Base-by-base conservation (phyloP, 2,113 vertebrate species). In the Aplodontia rufa region DNA sequence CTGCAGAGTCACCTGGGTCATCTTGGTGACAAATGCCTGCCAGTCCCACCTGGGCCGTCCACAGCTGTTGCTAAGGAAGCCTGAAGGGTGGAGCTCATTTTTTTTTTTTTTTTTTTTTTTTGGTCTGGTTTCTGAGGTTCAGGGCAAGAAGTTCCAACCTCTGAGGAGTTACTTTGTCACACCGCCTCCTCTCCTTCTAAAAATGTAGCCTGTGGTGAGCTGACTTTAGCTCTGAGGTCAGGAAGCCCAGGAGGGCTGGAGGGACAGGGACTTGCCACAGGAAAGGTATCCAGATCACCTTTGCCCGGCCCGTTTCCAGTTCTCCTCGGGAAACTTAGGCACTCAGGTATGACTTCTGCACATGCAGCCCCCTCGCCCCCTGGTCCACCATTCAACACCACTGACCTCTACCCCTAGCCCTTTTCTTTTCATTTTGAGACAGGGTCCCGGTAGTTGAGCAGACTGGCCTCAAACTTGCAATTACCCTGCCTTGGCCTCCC, bases 131-230 rank as follows among this genome's bases (percentile, higher is more conserved):
- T 90, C 87, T 74, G 81, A 37, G 64, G 35, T 37, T 91, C n/a
- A 64, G 60, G 53, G 42, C 37, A 83, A 80, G 83, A 76, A 81
- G 68, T 80, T 72, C 58, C 62, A 74, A 24, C 87, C 71, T 87
- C 45, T 12, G 66, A 91, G 76, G 64, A 87, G 42, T 82, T 69
- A 58, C 45, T 89, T 53, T 12, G 49, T 75, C 62, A 53, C 6
- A 42, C 49, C 12, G 5, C 42, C 51, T 37, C 79, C 64, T 47
- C 64, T 83, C 30, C 84, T 82, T 87, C 90, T 80, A 95, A 94
- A 97, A 96, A n/a, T 92, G 89, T 45, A 28, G 45, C 81, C 84
- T 72, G 71, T 8, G 37, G 71, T 42, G n/a, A 83, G 76, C n/a
- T 24, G 80, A 32, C 47, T 93, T n/a, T 5, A 32, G 30, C n/a